Conservation (phyloP, 2,113 vertebrate genomes). For the Tachysurus vachellii region DNA sequence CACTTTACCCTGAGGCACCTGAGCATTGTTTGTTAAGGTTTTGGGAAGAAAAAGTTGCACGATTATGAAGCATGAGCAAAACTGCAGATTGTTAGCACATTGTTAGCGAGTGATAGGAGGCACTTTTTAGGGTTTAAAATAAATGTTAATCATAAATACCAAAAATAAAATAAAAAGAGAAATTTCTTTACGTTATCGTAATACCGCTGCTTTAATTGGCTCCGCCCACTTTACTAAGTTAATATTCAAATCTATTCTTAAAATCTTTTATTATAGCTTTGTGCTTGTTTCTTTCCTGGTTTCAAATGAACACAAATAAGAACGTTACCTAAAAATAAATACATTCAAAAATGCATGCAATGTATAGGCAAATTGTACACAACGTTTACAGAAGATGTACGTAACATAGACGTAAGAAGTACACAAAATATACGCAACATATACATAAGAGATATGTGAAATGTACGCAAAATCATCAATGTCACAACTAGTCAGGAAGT, state of each 20-base stretch:
- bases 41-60: neutral
- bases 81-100: neutral
- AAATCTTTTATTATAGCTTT: neutral
- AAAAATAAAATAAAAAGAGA: neutral
- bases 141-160: neutral
- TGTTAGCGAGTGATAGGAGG: no score
- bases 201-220: neutral
- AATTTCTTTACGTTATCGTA: neutral
- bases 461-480: no score
- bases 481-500: no score
- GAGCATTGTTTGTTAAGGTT: constrained; percentile 17
- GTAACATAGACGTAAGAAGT: no score
- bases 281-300: neutral
- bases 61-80: neutral
- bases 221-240: neutral
- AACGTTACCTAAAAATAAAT: neutral
- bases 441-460: no score
- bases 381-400: no score
- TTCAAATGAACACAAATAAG: neutral
- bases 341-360: no score
- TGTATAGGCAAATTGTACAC: neutral
- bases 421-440: no score
- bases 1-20: constrained; percentile 84
- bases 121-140: no score
- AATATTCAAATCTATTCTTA: no score